Conservation (phyloP, 2,797 vertebrate genomes). For the Falco naumanni region DNA sequence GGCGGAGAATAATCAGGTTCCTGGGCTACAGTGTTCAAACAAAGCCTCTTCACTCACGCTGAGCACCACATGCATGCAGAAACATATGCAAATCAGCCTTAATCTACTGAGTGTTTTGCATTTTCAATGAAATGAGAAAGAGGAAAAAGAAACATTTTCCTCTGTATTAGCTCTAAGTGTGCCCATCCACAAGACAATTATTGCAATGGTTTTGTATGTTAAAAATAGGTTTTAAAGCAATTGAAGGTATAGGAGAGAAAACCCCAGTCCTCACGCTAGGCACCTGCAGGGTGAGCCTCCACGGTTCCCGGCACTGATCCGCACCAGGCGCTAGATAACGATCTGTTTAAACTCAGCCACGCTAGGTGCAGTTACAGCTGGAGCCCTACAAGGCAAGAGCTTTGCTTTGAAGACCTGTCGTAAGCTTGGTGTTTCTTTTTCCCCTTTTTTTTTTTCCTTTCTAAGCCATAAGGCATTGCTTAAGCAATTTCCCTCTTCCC, state of each 20-base stretch:
- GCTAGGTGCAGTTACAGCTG: not conserved
- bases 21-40: not conserved
- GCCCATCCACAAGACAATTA: not conserved
- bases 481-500: constrained; percentile 25
- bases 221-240: not conserved
- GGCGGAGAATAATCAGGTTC: not conserved
- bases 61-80: not conserved
- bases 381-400: not conserved
- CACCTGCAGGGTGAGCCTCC: not conserved
- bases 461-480: not conserved
- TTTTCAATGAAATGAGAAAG: not conserved
- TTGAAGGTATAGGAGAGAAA: not conserved
- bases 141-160: not conserved
- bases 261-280: not conserved
- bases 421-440: not conserved
- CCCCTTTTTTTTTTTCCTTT: not conserved
- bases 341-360: not conserved
- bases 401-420: not conserved
- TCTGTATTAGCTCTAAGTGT: not conserved
- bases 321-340: not conserved
- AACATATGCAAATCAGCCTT: not conserved
- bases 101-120: not conserved
- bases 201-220: not conserved
- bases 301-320: not conserved
- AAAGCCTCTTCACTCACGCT: not conserved